Base-by-base conservation (phyloP, 2,888 invertebrate genomes). In the Eurois occulta region DNA sequence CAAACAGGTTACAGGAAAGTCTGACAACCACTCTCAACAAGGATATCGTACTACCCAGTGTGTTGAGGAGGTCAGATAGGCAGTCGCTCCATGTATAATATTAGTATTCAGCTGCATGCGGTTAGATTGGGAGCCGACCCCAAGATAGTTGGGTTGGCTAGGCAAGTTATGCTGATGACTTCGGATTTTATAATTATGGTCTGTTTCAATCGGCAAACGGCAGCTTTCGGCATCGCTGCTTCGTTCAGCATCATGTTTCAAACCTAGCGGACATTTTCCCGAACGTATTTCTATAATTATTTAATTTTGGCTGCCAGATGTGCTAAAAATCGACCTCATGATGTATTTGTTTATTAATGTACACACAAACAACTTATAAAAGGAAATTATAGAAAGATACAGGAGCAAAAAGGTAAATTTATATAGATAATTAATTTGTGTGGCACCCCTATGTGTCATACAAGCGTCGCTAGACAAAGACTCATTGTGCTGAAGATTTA, bases 401-500 rank as follows among this genome's bases (percentile, higher is more conserved):
- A 38, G 38, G 38, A 24, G 24, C 8, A 24, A 52, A 43, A 43
- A 0, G 13, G 13, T 2, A 43, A 5, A 18, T 46, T 18, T 21
- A 46, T 48, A 7, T 48, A 21, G 21, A 48, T 48, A 48, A 38
- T 38, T 38, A 18, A 21, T 48, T 52, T 52, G 16, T 65, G n/a
- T 28, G 65, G 16, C 41, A 65, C n/a, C 65, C 65, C 41, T 65
- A 65, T 75, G 55, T 70, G 72, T 55, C 28, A 75, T 72, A 55
- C 81, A 72, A 75, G 67, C 28, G 18, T 48, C 21, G 24, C 41
- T 69, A 72, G 41, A 84, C 72, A 79, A 84, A 46, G 43, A 38
- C 35, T 28, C 38, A 60, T 75, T 72, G 58, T 74, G 0, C 24
- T 18, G 32, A 80, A 75, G 60, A 83, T 85, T 65, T 85, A 85